Conservation (phyloP, 1,140 invertebrate species). For the Bombus fervidus region DNA sequence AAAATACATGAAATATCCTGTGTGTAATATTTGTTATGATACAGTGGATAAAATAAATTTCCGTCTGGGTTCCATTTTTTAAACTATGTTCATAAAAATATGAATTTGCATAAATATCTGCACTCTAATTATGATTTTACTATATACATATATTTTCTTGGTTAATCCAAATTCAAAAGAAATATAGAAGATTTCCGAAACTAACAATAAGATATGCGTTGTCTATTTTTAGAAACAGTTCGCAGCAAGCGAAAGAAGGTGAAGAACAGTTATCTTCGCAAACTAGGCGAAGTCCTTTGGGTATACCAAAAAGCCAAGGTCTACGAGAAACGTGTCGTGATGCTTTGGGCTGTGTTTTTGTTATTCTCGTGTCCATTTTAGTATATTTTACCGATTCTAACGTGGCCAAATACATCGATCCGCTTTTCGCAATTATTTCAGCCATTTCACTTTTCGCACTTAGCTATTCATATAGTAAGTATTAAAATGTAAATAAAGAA, state of each 20-base stretch:
- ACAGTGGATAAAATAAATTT: no score
- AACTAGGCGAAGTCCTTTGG: slow-evolving; percentile 75
- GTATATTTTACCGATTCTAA: slow-evolving; percentile 85
- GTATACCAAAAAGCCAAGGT: slow-evolving; percentile 78
- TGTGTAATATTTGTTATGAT: no score
- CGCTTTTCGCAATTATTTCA: slow-evolving; percentile 86
- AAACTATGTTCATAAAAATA: no score
- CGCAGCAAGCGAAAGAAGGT: slow-evolving; percentile 80
- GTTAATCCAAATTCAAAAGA: not conserved
- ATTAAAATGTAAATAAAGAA: slow-evolving; percentile 19
- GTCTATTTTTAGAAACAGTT: slow-evolving; percentile 71
- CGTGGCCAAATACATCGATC: slow-evolving; percentile 89
- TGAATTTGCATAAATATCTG: no score
- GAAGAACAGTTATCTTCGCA: slow-evolving; percentile 80
- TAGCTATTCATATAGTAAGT: slow-evolving; percentile 90
- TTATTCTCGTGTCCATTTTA: slow-evolving; percentile 86
- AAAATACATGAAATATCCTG: no score
- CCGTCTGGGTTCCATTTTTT: no score
- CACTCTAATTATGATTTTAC: not conserved
- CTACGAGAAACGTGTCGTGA: slow-evolving; percentile 85
- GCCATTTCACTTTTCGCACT: slow-evolving; percentile 85
- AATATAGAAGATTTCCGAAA: not conserved
- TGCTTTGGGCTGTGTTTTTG: slow-evolving; percentile 86
- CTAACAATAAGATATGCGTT: not conserved
- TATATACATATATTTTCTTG: not conserved